Percentiles rank a stretch among this genome's conserved stretches.
phyloP scores from a whole-genome alignment of 2,888 invertebrate genomes.

The Cylindroiulus punctatus region DNA sequence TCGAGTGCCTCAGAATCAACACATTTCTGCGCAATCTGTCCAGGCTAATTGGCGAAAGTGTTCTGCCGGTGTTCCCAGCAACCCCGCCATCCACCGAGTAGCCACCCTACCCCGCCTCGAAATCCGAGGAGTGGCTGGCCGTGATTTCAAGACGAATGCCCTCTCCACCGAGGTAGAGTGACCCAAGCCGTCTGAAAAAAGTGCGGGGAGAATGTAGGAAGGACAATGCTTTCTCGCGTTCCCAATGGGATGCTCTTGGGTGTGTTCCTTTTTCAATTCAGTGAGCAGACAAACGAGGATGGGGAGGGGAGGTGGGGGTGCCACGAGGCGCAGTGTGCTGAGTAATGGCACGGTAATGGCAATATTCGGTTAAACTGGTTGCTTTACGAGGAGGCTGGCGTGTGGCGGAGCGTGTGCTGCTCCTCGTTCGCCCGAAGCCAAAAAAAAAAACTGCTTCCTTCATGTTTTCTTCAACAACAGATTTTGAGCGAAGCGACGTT shows the following conservation, averaged over 20 bases:
- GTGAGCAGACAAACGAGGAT: conserved; percentile 38
- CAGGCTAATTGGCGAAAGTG: too few species aligned
- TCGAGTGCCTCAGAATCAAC: too few species aligned
- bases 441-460: not conserved
- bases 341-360: conserved; percentile 47
- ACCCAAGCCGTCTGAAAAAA: not conserved
- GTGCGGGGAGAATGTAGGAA: not conserved
- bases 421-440: conserved; percentile 35
- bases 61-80: too few species aligned
- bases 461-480: conserved; percentile 28
- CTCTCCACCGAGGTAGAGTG: not conserved
- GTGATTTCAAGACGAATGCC: conserved; percentile 27
- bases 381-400: conserved; percentile 31
- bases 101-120: not conserved
- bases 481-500: conserved; percentile 3
- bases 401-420: conserved; percentile 51
- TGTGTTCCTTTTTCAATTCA: conserved; percentile 42
- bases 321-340: conserved; percentile 37
- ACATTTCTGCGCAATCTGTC: too few species aligned
- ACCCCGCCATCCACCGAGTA: not conserved
- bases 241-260: conserved; percentile 26
- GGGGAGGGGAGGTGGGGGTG: conserved; percentile 36
- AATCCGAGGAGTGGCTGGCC: not conserved
- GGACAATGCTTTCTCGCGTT: conserved; percentile 25
- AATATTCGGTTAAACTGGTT: conserved; percentile 48